Percentiles rank a stretch among this genome's conserved stretches.
phyloP scores from a whole-genome alignment of 2,113 vertebrate species.

The Synodontis membranacea region DNA sequence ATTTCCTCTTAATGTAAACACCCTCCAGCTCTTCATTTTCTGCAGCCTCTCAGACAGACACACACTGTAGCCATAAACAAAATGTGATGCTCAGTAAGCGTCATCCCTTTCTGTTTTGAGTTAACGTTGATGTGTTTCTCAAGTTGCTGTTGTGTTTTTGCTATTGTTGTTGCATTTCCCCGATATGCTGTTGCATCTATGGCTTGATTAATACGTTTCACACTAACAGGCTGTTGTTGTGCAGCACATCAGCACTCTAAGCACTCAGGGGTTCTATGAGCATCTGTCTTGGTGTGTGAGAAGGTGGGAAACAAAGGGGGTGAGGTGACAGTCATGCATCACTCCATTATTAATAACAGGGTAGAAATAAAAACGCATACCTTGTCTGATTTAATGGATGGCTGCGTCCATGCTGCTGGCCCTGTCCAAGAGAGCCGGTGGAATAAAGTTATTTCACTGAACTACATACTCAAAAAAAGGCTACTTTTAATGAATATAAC shows the following conservation, averaged over 20 bases:
- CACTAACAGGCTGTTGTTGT: neutral
- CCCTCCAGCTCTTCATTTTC: neutral
- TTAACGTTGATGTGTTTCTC: neutral
- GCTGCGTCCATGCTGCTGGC: slow-evolving; percentile 59
- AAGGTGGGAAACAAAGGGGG: slow-evolving; percentile 5
- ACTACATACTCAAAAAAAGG: neutral
- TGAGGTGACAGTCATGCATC: slow-evolving; percentile 68
- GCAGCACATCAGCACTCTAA: slow-evolving; percentile 20
- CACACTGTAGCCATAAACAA: neutral
- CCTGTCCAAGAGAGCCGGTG: slow-evolving; percentile 33
- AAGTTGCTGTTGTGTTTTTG: neutral
- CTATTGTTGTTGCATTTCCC: neutral
- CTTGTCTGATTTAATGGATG: slow-evolving; percentile 74
- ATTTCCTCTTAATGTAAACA: slow-evolving; percentile 16
- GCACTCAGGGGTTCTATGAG: slow-evolving; percentile 22
- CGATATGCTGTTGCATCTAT: neutral
- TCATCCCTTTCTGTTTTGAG: neutral
- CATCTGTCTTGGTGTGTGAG: slow-evolving; percentile 14
- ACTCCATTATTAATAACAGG: slow-evolving; percentile 77
- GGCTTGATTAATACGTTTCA: neutral
- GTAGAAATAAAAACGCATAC: slow-evolving; percentile 75
- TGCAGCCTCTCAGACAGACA: neutral
- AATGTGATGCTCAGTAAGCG: neutral
- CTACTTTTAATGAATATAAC: neutral
- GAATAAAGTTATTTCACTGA: slow-evolving; percentile 6